These are phyloP conservation scores for Drosophila albomicans DNA, from an alignment of 1,140 invertebrate species.

Conservation along the genomic window DNA sequence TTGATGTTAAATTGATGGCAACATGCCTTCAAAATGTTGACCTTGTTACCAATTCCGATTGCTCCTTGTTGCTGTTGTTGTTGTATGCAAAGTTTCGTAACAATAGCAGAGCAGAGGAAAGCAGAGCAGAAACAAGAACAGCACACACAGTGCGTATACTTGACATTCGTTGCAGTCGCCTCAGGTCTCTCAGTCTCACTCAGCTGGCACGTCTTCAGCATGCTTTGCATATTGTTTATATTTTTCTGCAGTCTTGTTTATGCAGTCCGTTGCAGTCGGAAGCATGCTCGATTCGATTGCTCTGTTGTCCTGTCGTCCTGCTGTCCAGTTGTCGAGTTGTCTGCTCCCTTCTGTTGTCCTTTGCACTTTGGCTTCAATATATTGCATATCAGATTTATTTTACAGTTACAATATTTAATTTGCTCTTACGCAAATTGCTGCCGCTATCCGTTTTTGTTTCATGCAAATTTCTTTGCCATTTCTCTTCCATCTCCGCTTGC, in stretches of 20 bases:
- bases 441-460: constrained; percentile 56
- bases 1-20: constrained; percentile 66
- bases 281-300: constrained; percentile 38
- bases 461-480: constrained; percentile 65
- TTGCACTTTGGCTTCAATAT: constrained; percentile 50
- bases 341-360: constrained; percentile 34
- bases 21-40: constrained; percentile 54
- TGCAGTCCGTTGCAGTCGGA: constrained; percentile 27
- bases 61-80: background rate
- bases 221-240: constrained; percentile 77
- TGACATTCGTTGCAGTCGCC: constrained; percentile 50
- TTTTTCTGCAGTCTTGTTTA: constrained; percentile 63
- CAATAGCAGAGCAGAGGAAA: constrained; percentile 3
- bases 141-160: constrained; percentile 55
- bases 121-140: background rate
- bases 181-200: background rate
- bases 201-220: constrained; percentile 39
- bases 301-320: constrained; percentile 22
- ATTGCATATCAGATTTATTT: constrained; percentile 70
- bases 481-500: too few relatives aligned
- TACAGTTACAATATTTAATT: constrained; percentile 77
- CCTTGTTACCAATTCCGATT: constrained; percentile 56
- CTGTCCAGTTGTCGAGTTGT: constrained; percentile 6
- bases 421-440: constrained; percentile 73
- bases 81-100: constrained; percentile 54